phyloP scores from a whole-genome alignment of 37 sponge, comb jelly and placozoan genomes.

The Eunapius fragilis region DNA sequence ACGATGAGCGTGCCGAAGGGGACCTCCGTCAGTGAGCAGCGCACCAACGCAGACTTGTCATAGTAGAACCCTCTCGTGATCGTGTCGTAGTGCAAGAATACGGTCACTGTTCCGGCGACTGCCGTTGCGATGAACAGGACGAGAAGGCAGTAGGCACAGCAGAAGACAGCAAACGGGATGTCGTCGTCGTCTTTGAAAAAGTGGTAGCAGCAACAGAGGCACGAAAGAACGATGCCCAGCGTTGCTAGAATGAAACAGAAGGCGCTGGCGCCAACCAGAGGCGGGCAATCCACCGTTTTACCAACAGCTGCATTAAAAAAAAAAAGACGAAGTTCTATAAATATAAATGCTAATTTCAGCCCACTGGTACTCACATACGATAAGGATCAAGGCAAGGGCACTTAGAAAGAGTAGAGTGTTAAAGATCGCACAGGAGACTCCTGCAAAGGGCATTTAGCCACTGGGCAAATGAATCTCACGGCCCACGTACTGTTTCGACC shows the following conservation, averaged over 20 bases:
- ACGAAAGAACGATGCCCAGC: conserved; percentile 38
- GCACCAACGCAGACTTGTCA: background rate
- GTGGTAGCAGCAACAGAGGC: conserved; percentile 58
- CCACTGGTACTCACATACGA: conserved; percentile 31
- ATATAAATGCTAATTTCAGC: too few species aligned
- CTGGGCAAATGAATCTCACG: background rate
- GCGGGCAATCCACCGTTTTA: conserved; percentile 34
- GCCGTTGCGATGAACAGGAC: conserved; percentile 37
- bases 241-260: conserved; percentile 33
- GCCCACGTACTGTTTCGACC: conserved; percentile 38
- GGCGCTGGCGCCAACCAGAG: conserved; percentile 34
- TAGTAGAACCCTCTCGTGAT: background rate
- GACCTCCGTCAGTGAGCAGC: conserved; percentile 33
- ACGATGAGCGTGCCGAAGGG: conserved; percentile 44
- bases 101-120: conserved; percentile 45
- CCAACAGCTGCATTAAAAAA: conserved; percentile 9
- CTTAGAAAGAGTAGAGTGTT: background rate
- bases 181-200: conserved; percentile 52
- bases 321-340: background rate
- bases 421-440: conserved; percentile 26
- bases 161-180: conserved; percentile 55
- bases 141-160: conserved; percentile 61
- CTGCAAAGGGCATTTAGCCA: conserved; percentile 2
- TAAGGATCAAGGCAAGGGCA: conserved; percentile 13
- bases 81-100: conserved; percentile 36